These are phyloP conservation scores for Pardosa pseudoannulata DNA, from an alignment of 2,888 invertebrate species.

Conservation along the genomic window DNA sequence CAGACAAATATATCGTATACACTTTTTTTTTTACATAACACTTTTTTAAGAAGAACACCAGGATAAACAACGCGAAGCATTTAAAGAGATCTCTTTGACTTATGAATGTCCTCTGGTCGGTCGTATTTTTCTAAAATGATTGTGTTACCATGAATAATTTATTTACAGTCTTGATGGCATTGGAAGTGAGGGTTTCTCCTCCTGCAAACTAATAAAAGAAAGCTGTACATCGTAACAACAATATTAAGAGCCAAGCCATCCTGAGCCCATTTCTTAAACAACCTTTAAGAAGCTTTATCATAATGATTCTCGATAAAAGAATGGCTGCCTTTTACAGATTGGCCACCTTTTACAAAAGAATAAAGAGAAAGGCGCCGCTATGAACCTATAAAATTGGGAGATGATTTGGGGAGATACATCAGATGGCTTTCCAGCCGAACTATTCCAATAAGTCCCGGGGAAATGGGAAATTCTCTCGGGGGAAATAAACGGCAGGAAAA, in stretches of 20 bases:
- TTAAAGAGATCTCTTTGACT: too few species aligned
- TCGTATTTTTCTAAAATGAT: not conserved
- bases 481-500: constrained; percentile 6
- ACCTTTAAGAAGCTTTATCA: constrained; percentile 58
- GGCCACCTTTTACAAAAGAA: constrained; percentile 50
- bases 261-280: constrained; percentile 35
- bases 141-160: not conserved
- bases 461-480: not conserved
- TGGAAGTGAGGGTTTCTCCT: not conserved
- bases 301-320: constrained; percentile 57
- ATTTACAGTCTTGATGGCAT: not conserved
- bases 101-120: too few species aligned
- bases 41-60: too few species aligned
- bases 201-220: constrained; percentile 9
- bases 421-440: not conserved
- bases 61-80: too few species aligned
- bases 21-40: too few species aligned
- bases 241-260: constrained; percentile 17
- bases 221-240: constrained; percentile 4
- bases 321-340: constrained; percentile 31
- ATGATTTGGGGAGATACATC: constrained; percentile 8
- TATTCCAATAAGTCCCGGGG: not conserved
- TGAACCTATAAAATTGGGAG: constrained; percentile 48
- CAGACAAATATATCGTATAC: too few species aligned
- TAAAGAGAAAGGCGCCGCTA: constrained; percentile 53